Percentiles rank a stretch among this genome's conserved stretches.
Conservation (phyloP, 2,888 invertebrate genomes). For the Caenorhabditis japonica region DNA sequence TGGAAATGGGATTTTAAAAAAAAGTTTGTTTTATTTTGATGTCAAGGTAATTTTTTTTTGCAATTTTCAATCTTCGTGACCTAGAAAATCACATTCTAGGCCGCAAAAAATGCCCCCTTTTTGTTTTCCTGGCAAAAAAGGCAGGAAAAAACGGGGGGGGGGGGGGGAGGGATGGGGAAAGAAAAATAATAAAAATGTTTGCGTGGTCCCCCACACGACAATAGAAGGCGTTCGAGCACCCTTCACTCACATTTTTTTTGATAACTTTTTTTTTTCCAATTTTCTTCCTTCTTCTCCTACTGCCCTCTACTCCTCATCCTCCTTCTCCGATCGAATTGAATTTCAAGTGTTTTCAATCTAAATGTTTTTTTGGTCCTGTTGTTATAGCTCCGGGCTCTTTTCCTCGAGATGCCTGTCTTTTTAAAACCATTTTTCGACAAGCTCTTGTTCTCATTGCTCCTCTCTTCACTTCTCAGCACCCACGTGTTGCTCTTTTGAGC, state of each 20-base stretch:
- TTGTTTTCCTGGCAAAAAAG: too few species aligned
- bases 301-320: too few species aligned
- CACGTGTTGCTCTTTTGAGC: slow-evolving; percentile 48
- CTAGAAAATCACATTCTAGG: too few species aligned
- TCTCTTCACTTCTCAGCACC: slow-evolving; percentile 31
- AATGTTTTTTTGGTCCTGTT: slow-evolving; percentile 37
- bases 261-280: slow-evolving; percentile 14
- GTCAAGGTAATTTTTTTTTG: too few species aligned
- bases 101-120: too few species aligned
- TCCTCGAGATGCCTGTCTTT: slow-evolving; percentile 25
- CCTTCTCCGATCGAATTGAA: slow-evolving; percentile 47
- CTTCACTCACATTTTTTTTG: slow-evolving; percentile 30
- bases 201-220: slow-evolving; percentile 18
- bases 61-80: too few species aligned
- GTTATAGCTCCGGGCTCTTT: slow-evolving; percentile 21
- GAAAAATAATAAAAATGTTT: too few species aligned
- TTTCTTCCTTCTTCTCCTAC: slow-evolving; percentile 8
- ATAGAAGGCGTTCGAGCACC: slow-evolving; percentile 51
- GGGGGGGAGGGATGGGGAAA: too few species aligned
- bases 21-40: too few species aligned
- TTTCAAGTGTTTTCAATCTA: slow-evolving; percentile 52
- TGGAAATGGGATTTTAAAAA: too few species aligned
- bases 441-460: too few species aligned
- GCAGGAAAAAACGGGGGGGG: too few species aligned
- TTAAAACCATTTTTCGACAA: slow-evolving; percentile 18